Percentiles rank a stretch among this genome's conserved stretches.
phyloP scores from a whole-genome alignment of 64 coral and sea anemone species.

The Montipora foliosa region DNA sequence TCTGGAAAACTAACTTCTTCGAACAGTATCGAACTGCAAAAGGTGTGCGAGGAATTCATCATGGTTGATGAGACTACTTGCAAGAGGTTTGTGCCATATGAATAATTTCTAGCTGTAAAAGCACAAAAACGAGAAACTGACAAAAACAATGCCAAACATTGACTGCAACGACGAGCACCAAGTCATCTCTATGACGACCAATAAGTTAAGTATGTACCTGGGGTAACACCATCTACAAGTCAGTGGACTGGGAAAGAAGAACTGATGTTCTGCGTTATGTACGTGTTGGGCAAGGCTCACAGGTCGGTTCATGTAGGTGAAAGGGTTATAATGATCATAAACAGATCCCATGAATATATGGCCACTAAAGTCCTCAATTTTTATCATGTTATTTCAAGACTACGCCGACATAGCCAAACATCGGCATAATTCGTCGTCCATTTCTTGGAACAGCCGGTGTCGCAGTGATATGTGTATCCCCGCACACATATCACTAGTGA shows the following conservation, averaged over 20 bases:
- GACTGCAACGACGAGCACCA: not conserved
- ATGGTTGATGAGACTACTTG: not conserved
- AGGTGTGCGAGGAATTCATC: no score
- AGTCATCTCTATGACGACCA: not conserved
- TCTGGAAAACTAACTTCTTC: no score
- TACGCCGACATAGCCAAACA: no score
- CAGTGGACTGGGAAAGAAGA: not conserved
- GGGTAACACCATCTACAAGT: not conserved
- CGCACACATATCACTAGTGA: no score
- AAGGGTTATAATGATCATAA: no score
- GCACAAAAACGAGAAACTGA: not conserved
- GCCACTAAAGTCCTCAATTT: no score
- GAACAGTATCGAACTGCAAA: no score
- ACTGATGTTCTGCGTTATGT: not conserved
- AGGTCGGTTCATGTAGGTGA: not conserved
- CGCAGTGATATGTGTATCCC: no score
- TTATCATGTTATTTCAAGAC: no score
- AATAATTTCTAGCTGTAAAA: not conserved
- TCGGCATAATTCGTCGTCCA: no score
- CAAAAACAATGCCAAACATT: not conserved
- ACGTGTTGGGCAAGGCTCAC: not conserved
- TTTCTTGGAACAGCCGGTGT: no score
- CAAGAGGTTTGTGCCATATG: not conserved
- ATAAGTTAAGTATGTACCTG: not conserved
- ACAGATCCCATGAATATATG: no score